Conservation (phyloP, 2,113 vertebrate genomes). For the Rhombomys opimus region DNA sequence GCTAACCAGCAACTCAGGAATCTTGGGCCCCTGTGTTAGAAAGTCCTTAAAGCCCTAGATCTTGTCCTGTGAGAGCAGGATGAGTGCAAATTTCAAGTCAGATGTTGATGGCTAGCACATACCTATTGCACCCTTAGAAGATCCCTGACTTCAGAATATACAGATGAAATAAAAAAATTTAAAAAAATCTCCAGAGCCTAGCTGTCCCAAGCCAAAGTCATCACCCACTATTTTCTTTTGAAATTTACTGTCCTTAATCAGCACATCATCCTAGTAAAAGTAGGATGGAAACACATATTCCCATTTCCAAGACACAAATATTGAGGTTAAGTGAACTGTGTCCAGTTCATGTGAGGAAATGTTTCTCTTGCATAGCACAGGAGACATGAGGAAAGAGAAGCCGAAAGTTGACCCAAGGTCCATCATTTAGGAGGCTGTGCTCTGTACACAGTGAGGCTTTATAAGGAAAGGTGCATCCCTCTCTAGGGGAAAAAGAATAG, state of each 20-base stretch:
- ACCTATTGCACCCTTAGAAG: constrained; percentile 34
- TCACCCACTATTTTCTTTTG: neutral
- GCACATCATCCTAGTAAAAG: neutral
- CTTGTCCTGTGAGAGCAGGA: neutral
- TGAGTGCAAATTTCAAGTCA: constrained; percentile 59
- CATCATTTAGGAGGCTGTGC: neutral
- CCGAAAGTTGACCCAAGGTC: neutral
- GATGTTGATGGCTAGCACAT: constrained; percentile 38
- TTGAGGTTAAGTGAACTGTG: neutral
- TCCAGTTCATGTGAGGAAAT: neutral
- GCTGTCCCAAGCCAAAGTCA: neutral
- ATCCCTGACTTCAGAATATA: constrained; percentile 49
- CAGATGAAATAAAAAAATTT: neutral
- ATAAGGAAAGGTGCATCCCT: constrained; percentile 46
- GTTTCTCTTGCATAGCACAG: neutral
- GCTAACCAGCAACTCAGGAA: neutral
- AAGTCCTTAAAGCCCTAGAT: neutral
- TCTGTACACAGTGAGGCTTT: neutral
- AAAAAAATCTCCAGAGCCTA: neutral
- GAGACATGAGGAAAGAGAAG: neutral
- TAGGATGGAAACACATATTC: constrained; percentile 14
- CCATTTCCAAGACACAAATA: neutral
- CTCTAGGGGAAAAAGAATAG: neutral
- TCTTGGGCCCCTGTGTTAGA: neutral
- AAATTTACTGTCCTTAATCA: constrained; percentile 14